Evolutionary conservation across 2,113 vertebrate genomes (phyloP).

Genomic region (Perca fluviatilis): DNA sequence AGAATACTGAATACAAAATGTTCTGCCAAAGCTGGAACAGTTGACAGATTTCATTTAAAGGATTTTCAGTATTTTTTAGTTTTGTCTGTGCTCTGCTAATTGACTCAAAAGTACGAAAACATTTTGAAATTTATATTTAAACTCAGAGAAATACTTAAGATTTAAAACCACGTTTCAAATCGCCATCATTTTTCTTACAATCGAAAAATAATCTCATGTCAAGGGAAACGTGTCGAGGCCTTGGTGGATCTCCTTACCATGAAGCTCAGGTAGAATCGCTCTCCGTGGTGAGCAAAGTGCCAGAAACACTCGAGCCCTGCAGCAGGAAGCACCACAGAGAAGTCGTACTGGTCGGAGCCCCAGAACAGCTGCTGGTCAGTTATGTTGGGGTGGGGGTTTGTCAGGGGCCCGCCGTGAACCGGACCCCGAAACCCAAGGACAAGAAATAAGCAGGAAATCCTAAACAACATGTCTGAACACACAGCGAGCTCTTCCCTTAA

Average conservation of each 20-base stretch:
- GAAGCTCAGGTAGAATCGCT: slow-evolving; percentile 92
- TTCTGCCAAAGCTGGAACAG: too few relatives aligned
- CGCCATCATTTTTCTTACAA: too few relatives aligned
- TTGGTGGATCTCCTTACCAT: slow-evolving; percentile 84
- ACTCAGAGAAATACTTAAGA: not conserved
- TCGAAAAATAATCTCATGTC: too few relatives aligned
- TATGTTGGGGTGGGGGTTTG: slow-evolving; percentile 56
- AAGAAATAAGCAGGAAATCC: not conserved
- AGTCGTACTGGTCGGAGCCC: slow-evolving; percentile 89
- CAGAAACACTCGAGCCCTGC: slow-evolving; percentile 89
- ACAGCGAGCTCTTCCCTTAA: not conserved
- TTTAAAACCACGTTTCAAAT: too few relatives aligned
- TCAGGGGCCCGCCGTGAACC: slow-evolving; percentile 67
- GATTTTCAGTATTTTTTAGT: too few relatives aligned
- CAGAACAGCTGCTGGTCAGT: slow-evolving; percentile 84
- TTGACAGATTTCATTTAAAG: too few relatives aligned
- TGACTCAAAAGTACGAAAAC: not conserved
- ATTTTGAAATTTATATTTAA: too few relatives aligned
- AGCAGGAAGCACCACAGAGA: slow-evolving; percentile 86
- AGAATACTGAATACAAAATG: too few relatives aligned
- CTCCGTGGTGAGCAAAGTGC: slow-evolving; percentile 90
- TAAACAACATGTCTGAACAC: slow-evolving; percentile 49
- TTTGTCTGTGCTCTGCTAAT: too few relatives aligned
- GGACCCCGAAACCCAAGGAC: slow-evolving; percentile 65
- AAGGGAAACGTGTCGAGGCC: not conserved